These are phyloP conservation scores for Cryptocheilus praepositus DNA, from an alignment of 2,888 invertebrate species.

Conservation along the genomic window DNA sequence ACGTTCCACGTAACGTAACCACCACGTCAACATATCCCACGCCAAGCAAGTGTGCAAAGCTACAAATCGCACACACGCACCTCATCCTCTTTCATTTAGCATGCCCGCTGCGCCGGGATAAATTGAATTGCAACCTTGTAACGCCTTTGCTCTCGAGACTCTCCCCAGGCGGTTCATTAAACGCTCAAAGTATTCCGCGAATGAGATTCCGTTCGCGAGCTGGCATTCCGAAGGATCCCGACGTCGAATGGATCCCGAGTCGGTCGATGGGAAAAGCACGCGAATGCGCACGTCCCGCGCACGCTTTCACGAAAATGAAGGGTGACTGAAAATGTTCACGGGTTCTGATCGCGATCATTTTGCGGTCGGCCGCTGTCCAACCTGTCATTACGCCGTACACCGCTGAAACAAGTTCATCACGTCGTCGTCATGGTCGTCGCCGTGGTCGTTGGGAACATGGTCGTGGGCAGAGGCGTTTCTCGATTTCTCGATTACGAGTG, in stretches of 20 bases:
- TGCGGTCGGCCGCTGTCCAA: constrained; percentile 22
- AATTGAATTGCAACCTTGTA: no score
- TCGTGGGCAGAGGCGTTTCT: constrained; percentile 20
- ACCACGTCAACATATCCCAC: no score
- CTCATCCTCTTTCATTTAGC: neutral
- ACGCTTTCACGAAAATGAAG: constrained; percentile 38
- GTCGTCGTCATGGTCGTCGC: no score
- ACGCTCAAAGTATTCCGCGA: no score
- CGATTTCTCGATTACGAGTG: constrained; percentile 15
- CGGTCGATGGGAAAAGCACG: constrained; percentile 3
- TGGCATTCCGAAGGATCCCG: no score
- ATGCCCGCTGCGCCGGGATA: no score
- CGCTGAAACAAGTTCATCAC: constrained; percentile 24
- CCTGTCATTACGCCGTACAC: constrained; percentile 25
- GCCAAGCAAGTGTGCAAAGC: no score
- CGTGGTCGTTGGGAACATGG: neutral
- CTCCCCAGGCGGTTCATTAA: constrained; percentile 3
- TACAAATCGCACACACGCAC: no score
- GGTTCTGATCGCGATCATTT: constrained; percentile 29
- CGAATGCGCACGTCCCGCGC: constrained; percentile 1
- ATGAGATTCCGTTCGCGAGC: no score
- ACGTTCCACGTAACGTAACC: no score
- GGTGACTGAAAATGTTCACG: constrained; percentile 30
- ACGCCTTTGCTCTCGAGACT: neutral
- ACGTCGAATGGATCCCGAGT: no score